Conservation (phyloP, 2,797 vertebrate genomes). For the Heterohyrax brucei region DNA sequence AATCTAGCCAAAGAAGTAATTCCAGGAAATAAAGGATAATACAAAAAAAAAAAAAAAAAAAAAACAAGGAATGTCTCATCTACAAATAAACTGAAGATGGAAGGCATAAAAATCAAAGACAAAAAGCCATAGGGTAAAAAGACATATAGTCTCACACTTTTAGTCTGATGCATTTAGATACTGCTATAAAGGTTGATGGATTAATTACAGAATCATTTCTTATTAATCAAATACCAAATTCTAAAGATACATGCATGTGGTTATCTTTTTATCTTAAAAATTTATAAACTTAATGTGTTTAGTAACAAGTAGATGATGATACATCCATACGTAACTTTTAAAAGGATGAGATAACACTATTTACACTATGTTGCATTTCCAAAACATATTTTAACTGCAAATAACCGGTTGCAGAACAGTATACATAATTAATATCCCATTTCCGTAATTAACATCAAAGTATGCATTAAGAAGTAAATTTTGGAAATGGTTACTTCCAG, state of each 20-base stretch:
- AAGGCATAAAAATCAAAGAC: constrained; percentile 35
- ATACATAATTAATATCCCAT: not conserved
- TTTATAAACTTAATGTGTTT: not conserved
- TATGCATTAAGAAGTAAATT: not conserved
- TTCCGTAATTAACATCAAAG: not conserved
- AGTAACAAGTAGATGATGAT: not conserved
- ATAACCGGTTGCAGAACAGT: not conserved
- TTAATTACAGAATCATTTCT: not conserved
- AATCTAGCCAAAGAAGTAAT: not conserved
- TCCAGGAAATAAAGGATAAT: constrained; percentile 46
- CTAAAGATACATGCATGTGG: not conserved
- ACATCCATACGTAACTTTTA: not conserved
- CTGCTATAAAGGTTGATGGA: not conserved
- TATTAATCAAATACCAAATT: constrained; percentile 33
- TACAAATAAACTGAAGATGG: not conserved
- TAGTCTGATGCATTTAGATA: constrained; percentile 15
- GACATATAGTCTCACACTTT: not conserved
- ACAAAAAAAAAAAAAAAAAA: not conserved
- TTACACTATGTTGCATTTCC: not conserved
- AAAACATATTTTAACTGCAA: constrained; percentile 47
- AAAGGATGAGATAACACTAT: not conserved
- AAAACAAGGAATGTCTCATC: constrained; percentile 27
- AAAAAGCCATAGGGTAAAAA: constrained; percentile 5
- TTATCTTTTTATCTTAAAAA: constrained; percentile 21
- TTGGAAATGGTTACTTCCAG: not conserved